These are phyloP conservation scores for Reinhardtius hippoglossoides DNA, from an alignment of 2,113 vertebrate species.

Conservation along the genomic window DNA sequence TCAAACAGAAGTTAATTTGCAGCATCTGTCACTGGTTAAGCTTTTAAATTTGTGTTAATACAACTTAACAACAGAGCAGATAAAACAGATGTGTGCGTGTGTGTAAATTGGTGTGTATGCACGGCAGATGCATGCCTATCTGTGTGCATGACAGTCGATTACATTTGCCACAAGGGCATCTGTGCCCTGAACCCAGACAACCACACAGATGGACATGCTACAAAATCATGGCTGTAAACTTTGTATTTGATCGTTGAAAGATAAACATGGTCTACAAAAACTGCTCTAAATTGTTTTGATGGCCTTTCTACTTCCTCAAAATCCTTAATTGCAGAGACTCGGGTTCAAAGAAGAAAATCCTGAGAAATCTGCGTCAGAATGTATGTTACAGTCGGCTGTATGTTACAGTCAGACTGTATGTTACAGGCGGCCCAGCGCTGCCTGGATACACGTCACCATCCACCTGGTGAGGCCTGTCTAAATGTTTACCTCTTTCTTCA, in stretches of 20 bases:
- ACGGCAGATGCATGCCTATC: neutral
- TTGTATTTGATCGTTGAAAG: neutral
- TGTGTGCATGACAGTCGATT: neutral
- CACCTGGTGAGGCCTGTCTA: conserved; percentile 59
- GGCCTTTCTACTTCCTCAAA: neutral
- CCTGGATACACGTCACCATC: conserved; percentile 51
- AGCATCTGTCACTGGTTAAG: neutral
- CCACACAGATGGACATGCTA: neutral
- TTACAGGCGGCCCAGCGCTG: conserved; percentile 11
- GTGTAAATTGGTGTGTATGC: too few species aligned
- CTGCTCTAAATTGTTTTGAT: neutral
- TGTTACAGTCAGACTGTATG: too few species aligned
- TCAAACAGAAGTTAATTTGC: neutral
- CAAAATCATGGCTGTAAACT: neutral
- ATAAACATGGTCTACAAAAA: neutral
- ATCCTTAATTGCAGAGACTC: neutral
- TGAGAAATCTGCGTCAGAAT: neutral
- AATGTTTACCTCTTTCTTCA: conserved; percentile 57
- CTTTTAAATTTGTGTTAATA: neutral
- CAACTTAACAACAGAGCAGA: neutral
- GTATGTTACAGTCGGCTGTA: conserved; percentile 1
- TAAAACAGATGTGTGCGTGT: neutral
- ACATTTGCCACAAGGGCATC: neutral
- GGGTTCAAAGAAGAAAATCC: neutral
- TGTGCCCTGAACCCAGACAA: neutral